Conservation (phyloP, 2,888 invertebrate genomes). For the Pediacus dermestoides region DNA sequence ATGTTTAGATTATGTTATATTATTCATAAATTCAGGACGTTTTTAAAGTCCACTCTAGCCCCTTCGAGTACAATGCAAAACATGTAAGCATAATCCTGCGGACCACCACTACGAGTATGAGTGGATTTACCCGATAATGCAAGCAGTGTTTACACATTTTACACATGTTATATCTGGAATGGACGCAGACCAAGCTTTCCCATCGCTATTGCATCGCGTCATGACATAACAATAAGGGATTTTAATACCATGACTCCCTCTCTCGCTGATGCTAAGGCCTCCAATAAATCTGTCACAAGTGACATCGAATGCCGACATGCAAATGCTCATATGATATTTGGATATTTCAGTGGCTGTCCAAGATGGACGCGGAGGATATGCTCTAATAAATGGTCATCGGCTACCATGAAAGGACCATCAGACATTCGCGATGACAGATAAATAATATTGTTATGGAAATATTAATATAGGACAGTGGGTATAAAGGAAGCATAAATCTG, state of each 20-base stretch:
- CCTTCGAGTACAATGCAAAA: too few species aligned
- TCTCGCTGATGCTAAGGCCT: constrained; percentile 31
- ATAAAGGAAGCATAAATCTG: constrained; percentile 48
- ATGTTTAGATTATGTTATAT: too few species aligned
- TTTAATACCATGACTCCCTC: constrained; percentile 25
- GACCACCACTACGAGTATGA: too few species aligned
- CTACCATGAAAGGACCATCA: constrained; percentile 30
- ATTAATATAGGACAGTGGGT: constrained; percentile 45
- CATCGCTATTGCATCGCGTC: constrained; percentile 12
- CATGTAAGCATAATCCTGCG: constrained; percentile 23
- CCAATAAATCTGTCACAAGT: constrained; percentile 49
- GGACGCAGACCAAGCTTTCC: constrained; percentile 22
- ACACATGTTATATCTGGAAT: constrained; percentile 27
- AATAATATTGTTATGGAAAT: constrained; percentile 50
- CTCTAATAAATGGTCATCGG: constrained; percentile 42
- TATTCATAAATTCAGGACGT: too few species aligned
- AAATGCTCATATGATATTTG: constrained; percentile 46
- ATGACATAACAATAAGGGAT: constrained; percentile 42
- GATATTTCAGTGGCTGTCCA: constrained; percentile 34
- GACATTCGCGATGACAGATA: constrained; percentile 45
- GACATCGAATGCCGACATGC: constrained; percentile 44
- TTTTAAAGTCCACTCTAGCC: too few species aligned
- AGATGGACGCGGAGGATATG: constrained; percentile 38
- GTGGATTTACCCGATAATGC: constrained; percentile 28
- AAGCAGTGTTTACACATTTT: constrained; percentile 25